These are phyloP conservation scores for Platyscapa corneri DNA, from an alignment of 1,140 invertebrate species.

Conservation along the genomic window DNA sequence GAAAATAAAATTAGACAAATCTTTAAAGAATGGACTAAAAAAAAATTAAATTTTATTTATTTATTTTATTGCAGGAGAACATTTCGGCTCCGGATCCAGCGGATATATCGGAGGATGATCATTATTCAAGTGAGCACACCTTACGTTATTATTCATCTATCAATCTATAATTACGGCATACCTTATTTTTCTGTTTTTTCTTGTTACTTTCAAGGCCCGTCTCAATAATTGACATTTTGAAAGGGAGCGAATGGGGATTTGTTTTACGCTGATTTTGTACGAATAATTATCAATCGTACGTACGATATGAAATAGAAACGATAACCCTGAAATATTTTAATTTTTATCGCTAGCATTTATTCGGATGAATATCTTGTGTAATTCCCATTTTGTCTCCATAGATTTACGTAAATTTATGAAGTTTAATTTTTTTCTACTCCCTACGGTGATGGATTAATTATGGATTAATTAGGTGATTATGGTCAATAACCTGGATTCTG, in stretches of 20 bases:
- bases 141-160: slow-evolving; percentile 31
- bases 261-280: background rate
- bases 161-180: slow-evolving; percentile 34
- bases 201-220: slow-evolving; percentile 42
- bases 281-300: background rate
- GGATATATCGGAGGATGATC: slow-evolving; percentile 82
- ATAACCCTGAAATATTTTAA: background rate
- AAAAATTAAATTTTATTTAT: slow-evolving; percentile 39
- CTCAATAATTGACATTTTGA: slow-evolving; percentile 18
- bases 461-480: slow-evolving; percentile 55
- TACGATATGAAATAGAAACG: background rate
- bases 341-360: background rate
- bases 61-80: slow-evolving; percentile 81
- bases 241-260: background rate
- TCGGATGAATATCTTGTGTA: background rate
- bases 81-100: slow-evolving; percentile 80
- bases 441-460: too few species aligned
- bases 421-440: background rate
- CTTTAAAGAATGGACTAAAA: background rate
- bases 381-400: background rate
- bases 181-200: slow-evolving; percentile 11
- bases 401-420: background rate
- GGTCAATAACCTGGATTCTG: slow-evolving; percentile 57
- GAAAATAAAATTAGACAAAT: too few species aligned
- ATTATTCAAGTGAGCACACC: slow-evolving; percentile 78